Evolutionary conservation across 2,113 vertebrate genomes (phyloP), one percentile per base, ranked within the genome.

Genomic region (Syngnathus typhle): DNA sequence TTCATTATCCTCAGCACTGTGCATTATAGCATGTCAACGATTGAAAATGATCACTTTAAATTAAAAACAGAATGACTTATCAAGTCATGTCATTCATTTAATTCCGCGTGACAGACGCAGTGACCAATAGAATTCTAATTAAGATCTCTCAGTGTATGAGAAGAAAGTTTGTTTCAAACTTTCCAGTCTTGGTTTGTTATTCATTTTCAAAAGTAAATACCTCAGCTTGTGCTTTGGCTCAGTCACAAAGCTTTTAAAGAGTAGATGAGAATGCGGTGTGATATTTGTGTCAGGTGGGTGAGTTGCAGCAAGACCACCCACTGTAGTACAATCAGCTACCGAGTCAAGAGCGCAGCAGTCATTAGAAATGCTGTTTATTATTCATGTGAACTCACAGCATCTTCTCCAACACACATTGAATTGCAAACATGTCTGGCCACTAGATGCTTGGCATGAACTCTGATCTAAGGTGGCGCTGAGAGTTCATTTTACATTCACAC

Each of bases 291-390:
- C 70, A 69, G 71, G 70, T 19, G n/a, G 71, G 70, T 19, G n/a
- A 64, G 72, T 70, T 77, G 60, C 75, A 72, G 71, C 51, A 67
- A 72, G 65, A 47, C 72, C 66, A 10, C 73, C 65, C 60, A 67
- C 67, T 38, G 70, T 72, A 78, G 63, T 65, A 71, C 70, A 70
- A 73, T 77, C 81, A 83, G 60, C 66, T 61, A 58, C 75, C 66
- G 60, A 68, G 72, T 69, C 74, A 74, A 75, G 65, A 79, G 69
- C 60, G 39, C 74, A 67, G 72, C 27, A 84, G 70, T 80, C 76
- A 80, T 87, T 82, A 78, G 64, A 77, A 77, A 82, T 83, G 80
- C 78, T 71, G 78, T 77, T 78, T 73, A 77, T 88, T 87, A 85
- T 89, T 88, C 78, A 88, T 76, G 46, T 63, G 65, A 68, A 76